Evolutionary conservation across 2,888 invertebrate species (phyloP).

Genomic region (Himalopsyche japonica): DNA sequence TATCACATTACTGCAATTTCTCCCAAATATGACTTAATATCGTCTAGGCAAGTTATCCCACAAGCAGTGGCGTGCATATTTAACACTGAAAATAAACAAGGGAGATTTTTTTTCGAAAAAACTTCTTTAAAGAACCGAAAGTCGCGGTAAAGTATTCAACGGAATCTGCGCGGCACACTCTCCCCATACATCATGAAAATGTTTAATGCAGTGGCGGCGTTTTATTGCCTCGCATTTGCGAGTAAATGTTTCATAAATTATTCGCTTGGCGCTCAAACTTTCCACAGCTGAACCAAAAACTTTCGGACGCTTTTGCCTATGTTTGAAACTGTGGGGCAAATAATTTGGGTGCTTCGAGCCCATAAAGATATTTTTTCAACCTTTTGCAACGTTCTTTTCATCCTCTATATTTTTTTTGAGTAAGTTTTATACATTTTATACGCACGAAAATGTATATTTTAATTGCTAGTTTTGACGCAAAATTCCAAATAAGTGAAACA

Average conservation of each 20-base stretch:
- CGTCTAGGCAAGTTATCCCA: not conserved
- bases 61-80: not conserved
- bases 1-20: not conserved
- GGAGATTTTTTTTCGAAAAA: not conserved
- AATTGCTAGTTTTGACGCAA: too few relatives aligned
- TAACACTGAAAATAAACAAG: not conserved
- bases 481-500: too few relatives aligned
- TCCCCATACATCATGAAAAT: conserved; percentile 20
- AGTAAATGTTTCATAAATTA: conserved; percentile 23
- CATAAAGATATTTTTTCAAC: not conserved
- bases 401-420: too few relatives aligned
- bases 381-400: too few relatives aligned
- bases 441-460: too few relatives aligned
- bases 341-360: not conserved
- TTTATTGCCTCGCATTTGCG: conserved; percentile 23
- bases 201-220: conserved; percentile 21
- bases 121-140: not conserved
- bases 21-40: not conserved
- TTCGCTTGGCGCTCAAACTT: not conserved
- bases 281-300: not conserved
- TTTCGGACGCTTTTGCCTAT: not conserved
- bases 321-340: not conserved
- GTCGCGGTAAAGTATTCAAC: not conserved
- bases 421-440: too few relatives aligned
- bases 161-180: conserved; percentile 9